Base-by-base conservation (phyloP, 2,113 vertebrate species). In the Lophotis ruficrista region DNA sequence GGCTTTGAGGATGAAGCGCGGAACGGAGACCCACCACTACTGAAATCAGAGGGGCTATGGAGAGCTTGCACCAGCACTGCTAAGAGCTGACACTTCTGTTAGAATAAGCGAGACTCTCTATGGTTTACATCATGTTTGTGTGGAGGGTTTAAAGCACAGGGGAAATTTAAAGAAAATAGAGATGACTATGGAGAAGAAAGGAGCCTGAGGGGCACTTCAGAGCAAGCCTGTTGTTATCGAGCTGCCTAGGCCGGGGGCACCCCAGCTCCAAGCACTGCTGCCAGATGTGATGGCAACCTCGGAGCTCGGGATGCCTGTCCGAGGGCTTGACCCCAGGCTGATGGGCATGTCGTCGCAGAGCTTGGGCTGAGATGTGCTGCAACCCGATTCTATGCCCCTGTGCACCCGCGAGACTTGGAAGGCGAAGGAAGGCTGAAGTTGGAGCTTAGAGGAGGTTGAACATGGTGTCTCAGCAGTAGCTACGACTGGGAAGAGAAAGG, bases 331-430 rank as follows among this genome's bases (percentile, higher is more conserved):
- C 16, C 38, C 17, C 33, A 30, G 22, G 45, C 30, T 47, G 19
- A 65, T 8, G 38, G 47, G 3, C 48, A 60, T 7, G 2, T 45
- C 10, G 0, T 9, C 19, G 5, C 33, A n/a, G 65, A 48, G 61
- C 35, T 53, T 21, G 21, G 43, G 31, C 38, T 6, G 54, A 51
- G 54, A 65, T 14, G 21, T 54, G 73, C 57, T 76, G 47, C 45
- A 68, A n/a, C 10, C 43, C 4, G 0, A 3, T n/a, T 56, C 30
- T 17, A 9, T 24, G 47, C 8, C 43, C 41, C 12, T 10, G 1
- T 25, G 33, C 7, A 19, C 20, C 37, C 0, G 0, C 0, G 4
- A 85, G 47, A 58, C 7, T 1, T 10, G 27, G 31, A 86, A 65
- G 15, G 51, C 2, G 2, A 72, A 80, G 31, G 47, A 72, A 88